Base-by-base conservation (phyloP, 2,797 vertebrate genomes). In the Enteromius paludinosus region DNA sequence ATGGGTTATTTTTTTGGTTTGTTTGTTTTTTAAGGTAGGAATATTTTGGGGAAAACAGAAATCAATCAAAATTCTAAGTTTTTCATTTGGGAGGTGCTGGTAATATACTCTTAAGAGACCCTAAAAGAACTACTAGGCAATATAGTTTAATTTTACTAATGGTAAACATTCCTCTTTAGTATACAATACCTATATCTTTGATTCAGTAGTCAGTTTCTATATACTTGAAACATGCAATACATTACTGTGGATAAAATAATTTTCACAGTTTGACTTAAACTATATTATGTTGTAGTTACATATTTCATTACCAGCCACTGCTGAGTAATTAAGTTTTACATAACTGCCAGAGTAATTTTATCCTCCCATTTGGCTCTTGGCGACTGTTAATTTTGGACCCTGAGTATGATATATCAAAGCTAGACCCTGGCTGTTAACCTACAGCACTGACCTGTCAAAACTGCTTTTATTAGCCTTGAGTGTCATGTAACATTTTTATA, bases 391-490 rank as follows among this genome's bases (percentile, higher is more conserved):
- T 47, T 62, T 62, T 62, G n/a, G n/a, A 43, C 73, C n/a, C 33
- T 1, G 23, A 20, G 54, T 33, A 61, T 47, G 54, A 71, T 80
- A 47, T 62, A 33, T 72, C 17, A 62, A 62, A 3, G 7, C 52
- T 71, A 45, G 54, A 72, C 28, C 45, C 56, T 81, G 38, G 9
- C 25, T 49, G 18, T 49, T 66, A 23, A 78, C 30, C 76, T 49
- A 79, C 5, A 79, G 38, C 38, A 43, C 23, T 79, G 66, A 38
- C 38, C 23, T 61, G 78, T 79, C 78, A 79, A 79, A 59, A 47
- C 25, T 30, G 23, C 25, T 79, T 78, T 79, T 25, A 61, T 61
- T 47, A 59, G 35, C 25, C 49, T 52, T 30, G 23, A 61, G 65
- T 38, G 62, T 8, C 45, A 25, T 35, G 45, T 61, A 33, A 61